phyloP scores from a whole-genome alignment of 2,113 vertebrate genomes.

The Leptodactylus fuscus region DNA sequence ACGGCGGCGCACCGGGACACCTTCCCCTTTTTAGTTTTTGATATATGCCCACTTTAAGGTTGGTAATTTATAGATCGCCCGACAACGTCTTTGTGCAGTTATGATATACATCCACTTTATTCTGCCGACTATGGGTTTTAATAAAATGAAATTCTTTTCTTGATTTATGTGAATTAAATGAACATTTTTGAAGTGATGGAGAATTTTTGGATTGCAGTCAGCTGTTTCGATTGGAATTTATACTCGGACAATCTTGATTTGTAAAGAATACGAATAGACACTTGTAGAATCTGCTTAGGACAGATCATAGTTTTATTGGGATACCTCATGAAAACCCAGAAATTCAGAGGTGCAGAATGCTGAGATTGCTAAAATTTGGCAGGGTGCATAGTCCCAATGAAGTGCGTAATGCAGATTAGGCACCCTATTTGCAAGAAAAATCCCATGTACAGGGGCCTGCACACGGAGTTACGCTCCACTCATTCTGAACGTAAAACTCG shows the following conservation, averaged over 20 bases:
- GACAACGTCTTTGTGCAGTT: conserved; percentile 7
- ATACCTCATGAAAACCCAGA: too few relatives aligned
- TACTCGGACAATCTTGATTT: neutral
- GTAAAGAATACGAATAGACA: neutral
- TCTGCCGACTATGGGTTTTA: neutral
- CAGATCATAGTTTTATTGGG: too few relatives aligned
- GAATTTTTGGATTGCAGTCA: neutral
- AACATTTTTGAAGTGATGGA: neutral
- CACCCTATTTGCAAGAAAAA: too few relatives aligned
- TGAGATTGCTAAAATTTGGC: too few relatives aligned
- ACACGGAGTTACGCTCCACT: too few relatives aligned
- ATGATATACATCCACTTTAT: conserved; percentile 11
- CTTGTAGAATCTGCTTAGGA: too few relatives aligned
- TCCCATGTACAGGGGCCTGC: too few relatives aligned
- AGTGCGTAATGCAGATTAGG: too few relatives aligned
- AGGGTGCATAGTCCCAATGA: too few relatives aligned
- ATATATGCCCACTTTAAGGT: conserved; percentile 35
- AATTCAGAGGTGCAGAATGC: too few relatives aligned
- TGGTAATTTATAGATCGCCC: conserved; percentile 8
- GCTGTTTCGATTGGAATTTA: neutral
- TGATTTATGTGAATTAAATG: conserved; percentile 36
- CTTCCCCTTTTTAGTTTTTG: conserved; percentile 37
- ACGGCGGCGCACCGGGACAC: neutral
- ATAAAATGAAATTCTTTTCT: neutral
- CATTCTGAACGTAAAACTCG: too few relatives aligned